Percentiles rank a stretch among this genome's conserved stretches.
Conservation (phyloP, 2,888 invertebrate species). For the Lydus trimaculatus region DNA sequence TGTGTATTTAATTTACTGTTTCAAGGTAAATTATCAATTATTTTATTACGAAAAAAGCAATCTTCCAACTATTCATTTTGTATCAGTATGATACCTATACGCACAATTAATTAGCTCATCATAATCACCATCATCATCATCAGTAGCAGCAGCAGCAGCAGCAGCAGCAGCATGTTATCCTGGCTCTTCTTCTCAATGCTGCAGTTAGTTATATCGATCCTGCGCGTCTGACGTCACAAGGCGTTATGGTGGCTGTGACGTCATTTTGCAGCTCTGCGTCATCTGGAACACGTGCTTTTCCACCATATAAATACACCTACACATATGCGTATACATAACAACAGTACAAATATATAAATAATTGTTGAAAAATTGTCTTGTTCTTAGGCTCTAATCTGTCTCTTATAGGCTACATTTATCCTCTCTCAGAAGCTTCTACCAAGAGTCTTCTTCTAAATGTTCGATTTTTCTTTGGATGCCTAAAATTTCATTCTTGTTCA, state of each 20-base stretch:
- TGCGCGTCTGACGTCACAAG: conserved; percentile 60
- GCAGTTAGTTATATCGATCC: conserved; percentile 52
- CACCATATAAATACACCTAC: neutral
- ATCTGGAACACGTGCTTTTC: conserved; percentile 37
- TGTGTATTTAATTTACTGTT: too few species aligned
- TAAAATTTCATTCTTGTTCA: neutral
- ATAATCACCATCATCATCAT: neutral
- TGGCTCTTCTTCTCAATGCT: conserved; percentile 37
- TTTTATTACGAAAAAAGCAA: neutral
- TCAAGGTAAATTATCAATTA: neutral
- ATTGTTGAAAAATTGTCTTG: neutral
- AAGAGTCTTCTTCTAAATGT: neutral
- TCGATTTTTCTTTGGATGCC: neutral
- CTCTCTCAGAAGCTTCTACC: too few species aligned
- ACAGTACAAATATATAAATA: neutral
- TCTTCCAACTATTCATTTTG: neutral
- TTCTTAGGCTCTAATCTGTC: too few species aligned
- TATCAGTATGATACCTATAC: neutral
- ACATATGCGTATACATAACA: neutral
- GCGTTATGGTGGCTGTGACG: conserved; percentile 62
- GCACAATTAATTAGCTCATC: conserved; percentile 43
- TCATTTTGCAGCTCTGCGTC: conserved; percentile 43
- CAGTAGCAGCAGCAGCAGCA: neutral
- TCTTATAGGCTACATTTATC: too few species aligned
- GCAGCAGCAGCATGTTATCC: conserved; percentile 26